Evolutionary conservation across 2,113 vertebrate species (phyloP), one percentile per base, ranked within the genome.

Genomic region (Edolisoma coerulescens): DNA sequence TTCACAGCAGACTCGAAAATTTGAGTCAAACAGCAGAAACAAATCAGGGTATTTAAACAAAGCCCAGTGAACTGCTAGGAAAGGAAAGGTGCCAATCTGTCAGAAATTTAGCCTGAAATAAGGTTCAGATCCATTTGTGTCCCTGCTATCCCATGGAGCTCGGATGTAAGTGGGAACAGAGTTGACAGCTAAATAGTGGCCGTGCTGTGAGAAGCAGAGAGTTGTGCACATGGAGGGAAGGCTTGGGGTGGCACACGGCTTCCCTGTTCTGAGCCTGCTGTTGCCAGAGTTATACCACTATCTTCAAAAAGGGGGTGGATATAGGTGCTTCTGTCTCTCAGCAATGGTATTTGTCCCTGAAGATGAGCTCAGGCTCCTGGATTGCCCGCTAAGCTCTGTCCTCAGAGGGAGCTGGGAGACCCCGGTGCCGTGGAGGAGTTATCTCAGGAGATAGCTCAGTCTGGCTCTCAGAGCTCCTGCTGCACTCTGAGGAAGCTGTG

Each of bases 161-260:
- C 1, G 1, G 41, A 20, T 63, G 6, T n/a, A 33, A 68, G 41
- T 23, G 22, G 1, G 5, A 56, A 16, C 16, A 71, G 24, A 77
- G 30, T 0, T 71, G 41, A 4, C 26, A 71, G 68, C 16, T 12
- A 59, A 60, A 16, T 0, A 4, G 37, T 19, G 35, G 23, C 63
- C 23, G 7, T 1, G 3, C 54, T 69, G 39, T 39, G 63, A 73
- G 68, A 27, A 71, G 50, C 28, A 39, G 20, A 39, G 13, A 39
- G 54, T 6, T 20, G 33, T 32, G 39, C 32, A 19, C 32, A 1
- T 9, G 35, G 42, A 61, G 39, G 28, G 20, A 32, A 24, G n/a
- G 41, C 19, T 28, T 1, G 19, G 21, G 26, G 33, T 12, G 23
- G 39, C 57, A 75, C 3, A 5, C 0, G 0, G 16, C 56, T 49